A percentile compares a stretch with the other conserved stretches of the same genome.
These are phyloP conservation scores for Neoscelio sp. DNA, from an alignment of 2,888 invertebrate genomes.

Conservation along the genomic window DNA sequence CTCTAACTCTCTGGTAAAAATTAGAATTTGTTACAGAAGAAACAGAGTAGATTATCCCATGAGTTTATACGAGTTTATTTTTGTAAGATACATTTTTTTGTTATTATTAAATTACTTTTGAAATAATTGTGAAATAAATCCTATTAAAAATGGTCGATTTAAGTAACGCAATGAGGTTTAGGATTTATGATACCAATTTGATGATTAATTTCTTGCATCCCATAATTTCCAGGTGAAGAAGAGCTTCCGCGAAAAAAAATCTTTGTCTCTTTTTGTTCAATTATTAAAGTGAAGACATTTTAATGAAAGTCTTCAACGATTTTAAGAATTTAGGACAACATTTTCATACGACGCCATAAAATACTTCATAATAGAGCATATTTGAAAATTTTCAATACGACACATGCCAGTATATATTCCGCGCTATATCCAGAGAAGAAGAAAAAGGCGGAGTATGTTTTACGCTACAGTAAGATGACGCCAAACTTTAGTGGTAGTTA, in stretches of 20 bases:
- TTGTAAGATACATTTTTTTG: no score
- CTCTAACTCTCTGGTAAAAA: no score
- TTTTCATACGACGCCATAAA: slow-evolving; percentile 56
- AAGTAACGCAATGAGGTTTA: not conserved
- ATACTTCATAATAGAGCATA: slow-evolving; percentile 49
- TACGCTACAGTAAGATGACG: slow-evolving; percentile 32
- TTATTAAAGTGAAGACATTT: slow-evolving; percentile 19
- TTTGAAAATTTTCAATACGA: slow-evolving; percentile 64
- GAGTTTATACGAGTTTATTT: no score
- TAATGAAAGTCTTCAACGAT: slow-evolving; percentile 43
- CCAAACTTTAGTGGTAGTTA: slow-evolving; percentile 54
- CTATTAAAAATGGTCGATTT: no score
- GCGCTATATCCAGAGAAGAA: slow-evolving; percentile 13
- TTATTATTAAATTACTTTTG: no score
- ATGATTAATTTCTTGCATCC: not conserved
- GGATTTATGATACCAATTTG: not conserved
- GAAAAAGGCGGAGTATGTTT: slow-evolving; percentile 47
- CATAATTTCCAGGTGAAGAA: not conserved
- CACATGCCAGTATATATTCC: slow-evolving; percentile 48
- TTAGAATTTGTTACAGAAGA: no score
- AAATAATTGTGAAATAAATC: no score
- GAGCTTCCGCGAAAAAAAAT: not conserved
- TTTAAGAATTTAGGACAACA: slow-evolving; percentile 48
- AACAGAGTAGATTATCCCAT: no score
- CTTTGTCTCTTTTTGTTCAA: slow-evolving; percentile 3